phyloP scores from a whole-genome alignment of 1,140 invertebrate genomes.

The Leptinotarsa texana region DNA sequence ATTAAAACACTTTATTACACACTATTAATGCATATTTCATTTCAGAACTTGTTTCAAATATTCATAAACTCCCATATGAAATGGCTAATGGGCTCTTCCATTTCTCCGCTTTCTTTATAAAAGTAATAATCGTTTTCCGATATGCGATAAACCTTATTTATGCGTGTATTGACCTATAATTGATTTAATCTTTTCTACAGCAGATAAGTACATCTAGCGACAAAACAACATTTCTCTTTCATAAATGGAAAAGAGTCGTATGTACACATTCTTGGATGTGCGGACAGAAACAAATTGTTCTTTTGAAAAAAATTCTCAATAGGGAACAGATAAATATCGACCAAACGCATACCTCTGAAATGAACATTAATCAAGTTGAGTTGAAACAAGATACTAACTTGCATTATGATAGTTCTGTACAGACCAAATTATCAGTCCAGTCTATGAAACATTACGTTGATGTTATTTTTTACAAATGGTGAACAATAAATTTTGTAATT shows the following conservation, averaged over 20 bases:
- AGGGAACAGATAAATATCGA: no score
- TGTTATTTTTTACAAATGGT: no score
- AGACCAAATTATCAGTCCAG: no score
- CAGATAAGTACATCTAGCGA: background rate
- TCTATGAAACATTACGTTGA: no score
- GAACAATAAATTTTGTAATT: no score
- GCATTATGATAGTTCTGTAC: no score
- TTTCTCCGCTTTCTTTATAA: background rate
- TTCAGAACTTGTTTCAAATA: background rate
- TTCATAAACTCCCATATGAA: background rate
- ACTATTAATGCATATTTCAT: background rate
- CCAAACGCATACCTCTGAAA: no score
- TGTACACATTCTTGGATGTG: background rate
- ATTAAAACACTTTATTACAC: background rate
- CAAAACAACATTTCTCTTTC: background rate
- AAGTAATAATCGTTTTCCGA: background rate
- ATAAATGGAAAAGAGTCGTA: background rate
- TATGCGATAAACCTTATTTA: background rate
- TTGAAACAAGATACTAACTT: no score
- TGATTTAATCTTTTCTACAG: constrained; percentile 3
- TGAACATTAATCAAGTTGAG: no score
- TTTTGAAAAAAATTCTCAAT: no score
- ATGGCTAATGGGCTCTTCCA: background rate
- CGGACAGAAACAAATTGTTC: no score
- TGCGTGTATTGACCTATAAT: background rate